phyloP scores from a whole-genome alignment of 2,888 invertebrate genomes.

The Saturnia japonica region DNA sequence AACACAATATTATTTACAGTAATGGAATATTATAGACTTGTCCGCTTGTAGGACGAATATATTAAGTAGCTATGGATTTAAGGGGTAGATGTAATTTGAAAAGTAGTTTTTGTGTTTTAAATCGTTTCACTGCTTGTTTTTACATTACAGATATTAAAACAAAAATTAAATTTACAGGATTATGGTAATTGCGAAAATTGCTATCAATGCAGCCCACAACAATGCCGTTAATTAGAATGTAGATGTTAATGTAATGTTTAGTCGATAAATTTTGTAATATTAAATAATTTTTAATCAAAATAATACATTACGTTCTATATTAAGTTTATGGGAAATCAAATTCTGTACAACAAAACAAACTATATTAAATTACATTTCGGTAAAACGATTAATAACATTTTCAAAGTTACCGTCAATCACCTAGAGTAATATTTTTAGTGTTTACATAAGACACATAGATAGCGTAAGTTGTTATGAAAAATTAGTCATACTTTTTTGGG shows the following conservation, averaged over 20 bases:
- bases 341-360: background rate
- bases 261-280: too few species aligned
- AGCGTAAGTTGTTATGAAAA: too few species aligned
- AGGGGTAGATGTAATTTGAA: background rate
- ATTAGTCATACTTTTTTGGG: too few species aligned
- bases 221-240: too few species aligned
- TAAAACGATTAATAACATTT: background rate
- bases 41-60: background rate
- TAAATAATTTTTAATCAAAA: background rate
- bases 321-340: background rate
- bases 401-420: background rate
- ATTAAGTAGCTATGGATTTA: too few species aligned
- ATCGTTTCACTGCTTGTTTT: too few species aligned
- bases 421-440: background rate
- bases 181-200: too few species aligned
- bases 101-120: background rate
- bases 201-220: too few species aligned
- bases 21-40: background rate
- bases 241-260: too few species aligned
- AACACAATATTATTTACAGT: background rate
- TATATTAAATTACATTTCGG: background rate
- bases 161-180: too few species aligned
- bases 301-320: background rate
- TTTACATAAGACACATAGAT: too few species aligned
- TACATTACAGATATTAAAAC: too few species aligned